A percentile compares a stretch with the other conserved stretches of the same genome.
phyloP scores from a whole-genome alignment of 1,140 invertebrate species.

The Atopsyche davidsoni region DNA sequence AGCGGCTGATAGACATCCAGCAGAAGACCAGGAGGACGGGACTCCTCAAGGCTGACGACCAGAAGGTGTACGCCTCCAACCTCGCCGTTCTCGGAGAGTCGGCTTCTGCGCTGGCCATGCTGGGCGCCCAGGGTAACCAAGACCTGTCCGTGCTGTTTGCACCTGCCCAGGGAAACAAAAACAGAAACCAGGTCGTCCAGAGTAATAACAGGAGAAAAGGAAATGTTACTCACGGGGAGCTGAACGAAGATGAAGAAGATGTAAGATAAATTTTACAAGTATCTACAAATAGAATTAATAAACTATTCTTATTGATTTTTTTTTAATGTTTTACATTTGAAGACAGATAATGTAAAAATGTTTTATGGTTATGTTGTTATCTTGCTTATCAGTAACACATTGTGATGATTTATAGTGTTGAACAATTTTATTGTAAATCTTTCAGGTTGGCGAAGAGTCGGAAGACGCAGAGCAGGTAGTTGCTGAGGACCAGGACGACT shows the following conservation, averaged over 20 bases:
- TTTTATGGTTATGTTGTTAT: no score
- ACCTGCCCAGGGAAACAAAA: slow-evolving; percentile 3
- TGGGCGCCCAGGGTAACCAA: slow-evolving; percentile 31
- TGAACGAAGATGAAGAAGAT: slow-evolving; percentile 37
- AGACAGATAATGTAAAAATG: neutral
- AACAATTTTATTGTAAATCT: slow-evolving; percentile 5
- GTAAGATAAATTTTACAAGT: slow-evolving; percentile 37
- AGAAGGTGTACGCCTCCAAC: slow-evolving; percentile 41
- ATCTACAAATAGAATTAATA: slow-evolving; percentile 7
- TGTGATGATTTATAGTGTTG: neutral
- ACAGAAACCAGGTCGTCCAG: slow-evolving; percentile 36
- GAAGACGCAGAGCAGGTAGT: slow-evolving; percentile 32
- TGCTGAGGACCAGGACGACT: slow-evolving; percentile 31
- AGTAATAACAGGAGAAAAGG: slow-evolving; percentile 38
- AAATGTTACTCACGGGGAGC: slow-evolving; percentile 38
- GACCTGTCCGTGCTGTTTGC: slow-evolving; percentile 22
- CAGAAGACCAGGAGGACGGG: slow-evolving; percentile 45
- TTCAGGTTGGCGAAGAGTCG: slow-evolving; percentile 47
- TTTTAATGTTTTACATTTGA: neutral
- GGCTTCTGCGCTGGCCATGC: slow-evolving; percentile 41
- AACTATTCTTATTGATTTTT: neutral
- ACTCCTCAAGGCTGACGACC: slow-evolving; percentile 40
- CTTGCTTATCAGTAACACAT: no score
- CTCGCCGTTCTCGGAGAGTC: slow-evolving; percentile 42
- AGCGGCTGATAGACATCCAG: slow-evolving; percentile 46